These are phyloP conservation scores for Colistium nudipinnis DNA, from an alignment of 2,113 vertebrate genomes.

Conservation along the genomic window DNA sequence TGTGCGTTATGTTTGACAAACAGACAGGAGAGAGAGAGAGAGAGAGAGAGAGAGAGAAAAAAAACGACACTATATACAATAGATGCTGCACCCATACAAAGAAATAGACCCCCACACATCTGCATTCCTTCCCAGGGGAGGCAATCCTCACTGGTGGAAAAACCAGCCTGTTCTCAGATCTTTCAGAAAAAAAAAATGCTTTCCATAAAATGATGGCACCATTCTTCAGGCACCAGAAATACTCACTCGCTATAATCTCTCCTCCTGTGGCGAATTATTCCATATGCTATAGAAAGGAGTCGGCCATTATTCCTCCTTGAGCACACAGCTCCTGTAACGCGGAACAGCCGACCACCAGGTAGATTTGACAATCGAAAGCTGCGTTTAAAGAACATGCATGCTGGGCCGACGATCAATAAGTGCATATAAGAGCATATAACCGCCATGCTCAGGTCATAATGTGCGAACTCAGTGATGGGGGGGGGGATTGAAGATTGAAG, in stretches of 20 bases:
- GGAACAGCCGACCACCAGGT: not conserved
- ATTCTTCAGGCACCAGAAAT: slow-evolving; percentile 29
- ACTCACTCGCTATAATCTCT: slow-evolving; percentile 13
- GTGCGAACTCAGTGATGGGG: slow-evolving; percentile 18
- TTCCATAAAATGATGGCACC: slow-evolving; percentile 42
- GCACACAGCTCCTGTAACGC: not conserved
- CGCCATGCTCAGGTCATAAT: slow-evolving; percentile 7
- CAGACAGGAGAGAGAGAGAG: slow-evolving; percentile 51
- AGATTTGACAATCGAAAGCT: slow-evolving; percentile 9
- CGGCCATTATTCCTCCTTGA: slow-evolving; percentile 5
- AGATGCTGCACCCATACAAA: slow-evolving; percentile 60
- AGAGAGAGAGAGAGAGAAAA: no score
- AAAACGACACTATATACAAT: slow-evolving; percentile 55
- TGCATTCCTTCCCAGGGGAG: slow-evolving; percentile 71
- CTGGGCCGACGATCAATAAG: slow-evolving; percentile 31
- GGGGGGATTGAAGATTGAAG: slow-evolving; percentile 10
- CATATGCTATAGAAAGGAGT: slow-evolving; percentile 3
- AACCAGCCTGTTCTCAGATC: slow-evolving; percentile 64
- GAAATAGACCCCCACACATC: slow-evolving; percentile 67
- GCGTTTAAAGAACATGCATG: slow-evolving; percentile 5
- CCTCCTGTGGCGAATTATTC: slow-evolving; percentile 12
- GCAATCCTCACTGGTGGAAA: slow-evolving; percentile 44
- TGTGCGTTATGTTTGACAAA: slow-evolving; percentile 57
- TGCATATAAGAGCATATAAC: slow-evolving; percentile 13
- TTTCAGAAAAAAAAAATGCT: slow-evolving; percentile 33